phyloP scores from a whole-genome alignment of 2,797 vertebrate species.

The Enteromius mattozi region DNA sequence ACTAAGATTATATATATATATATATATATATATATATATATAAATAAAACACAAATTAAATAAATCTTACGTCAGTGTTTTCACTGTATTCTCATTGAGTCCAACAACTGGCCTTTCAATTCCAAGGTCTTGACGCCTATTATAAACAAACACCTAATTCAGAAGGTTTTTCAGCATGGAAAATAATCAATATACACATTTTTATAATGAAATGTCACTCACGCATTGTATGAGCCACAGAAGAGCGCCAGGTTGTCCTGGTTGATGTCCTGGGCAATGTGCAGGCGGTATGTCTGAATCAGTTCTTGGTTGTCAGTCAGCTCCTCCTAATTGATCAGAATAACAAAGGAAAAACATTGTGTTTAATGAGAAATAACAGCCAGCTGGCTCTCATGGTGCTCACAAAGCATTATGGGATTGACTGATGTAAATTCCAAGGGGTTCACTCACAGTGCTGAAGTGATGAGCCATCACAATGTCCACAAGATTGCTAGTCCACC shows the following conservation, averaged over 20 bases:
- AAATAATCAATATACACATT: neutral
- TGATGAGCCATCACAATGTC: slow-evolving; percentile 94
- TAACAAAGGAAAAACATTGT: neutral
- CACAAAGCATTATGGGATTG: slow-evolving; percentile 21
- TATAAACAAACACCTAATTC: slow-evolving; percentile 34
- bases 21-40: neutral
- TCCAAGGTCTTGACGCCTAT: slow-evolving; percentile 92
- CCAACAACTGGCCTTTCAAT: slow-evolving; percentile 91
- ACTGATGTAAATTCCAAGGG: neutral
- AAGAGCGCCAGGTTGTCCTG: slow-evolving; percentile 96
- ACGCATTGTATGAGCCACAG: slow-evolving; percentile 84
- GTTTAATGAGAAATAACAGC: neutral
- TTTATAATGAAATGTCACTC: neutral
- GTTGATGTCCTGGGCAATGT: slow-evolving; percentile 97
- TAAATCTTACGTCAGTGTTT: slow-evolving; percentile 88
- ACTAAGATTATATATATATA: neutral
- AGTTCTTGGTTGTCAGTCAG: slow-evolving; percentile 94
- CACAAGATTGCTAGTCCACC: slow-evolving; percentile 94
- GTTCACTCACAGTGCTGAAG: slow-evolving; percentile 91
- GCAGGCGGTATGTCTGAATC: slow-evolving; percentile 95
- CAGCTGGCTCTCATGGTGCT: neutral
- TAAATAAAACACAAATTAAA: neutral
- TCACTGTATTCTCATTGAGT: slow-evolving; percentile 83
- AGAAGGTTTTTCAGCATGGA: neutral
- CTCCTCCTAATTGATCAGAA: slow-evolving; percentile 84